Percentiles rank a stretch among this genome's conserved stretches.
Evolutionary conservation across 2,113 vertebrate species (phyloP).

Genomic region (Ornithorhynchus anatinus): DNA sequence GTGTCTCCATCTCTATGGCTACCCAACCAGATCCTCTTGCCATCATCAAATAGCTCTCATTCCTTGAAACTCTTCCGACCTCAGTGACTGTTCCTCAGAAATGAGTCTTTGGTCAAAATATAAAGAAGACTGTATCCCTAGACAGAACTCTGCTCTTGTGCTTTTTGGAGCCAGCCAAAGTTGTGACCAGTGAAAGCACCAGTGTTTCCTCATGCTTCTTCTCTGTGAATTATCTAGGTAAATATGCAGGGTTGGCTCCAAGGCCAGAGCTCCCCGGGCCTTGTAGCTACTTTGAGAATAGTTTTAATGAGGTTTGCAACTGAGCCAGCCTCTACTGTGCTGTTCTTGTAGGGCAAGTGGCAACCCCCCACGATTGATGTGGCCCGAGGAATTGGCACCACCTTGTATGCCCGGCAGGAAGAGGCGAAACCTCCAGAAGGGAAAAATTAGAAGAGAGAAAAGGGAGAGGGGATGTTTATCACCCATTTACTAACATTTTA

Average conservation of each 20-base stretch:
- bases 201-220: slow-evolving; percentile 51
- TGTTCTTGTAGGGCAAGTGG: slow-evolving; percentile 63
- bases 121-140: slow-evolving; percentile 36
- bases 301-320: slow-evolving; percentile 72
- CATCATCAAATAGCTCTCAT: slow-evolving; percentile 30
- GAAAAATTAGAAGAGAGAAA: slow-evolving; percentile 66
- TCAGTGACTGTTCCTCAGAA: slow-evolving; percentile 58
- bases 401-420: slow-evolving; percentile 55
- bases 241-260: slow-evolving; percentile 61
- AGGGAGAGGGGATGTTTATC: slow-evolving; percentile 73
- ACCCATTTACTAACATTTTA: slow-evolving; percentile 70
- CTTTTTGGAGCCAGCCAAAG: slow-evolving; percentile 63
- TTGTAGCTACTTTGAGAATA: slow-evolving; percentile 66
- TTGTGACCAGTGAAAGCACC: slow-evolving; percentile 57
- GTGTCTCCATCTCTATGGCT: neutral
- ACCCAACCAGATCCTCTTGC: neutral
- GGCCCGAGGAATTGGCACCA: slow-evolving; percentile 57
- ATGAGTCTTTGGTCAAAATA: slow-evolving; percentile 54
- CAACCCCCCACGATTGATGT: slow-evolving; percentile 67
- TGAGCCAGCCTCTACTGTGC: slow-evolving; percentile 64
- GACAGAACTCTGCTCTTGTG: slow-evolving; percentile 45
- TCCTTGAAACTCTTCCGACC: slow-evolving; percentile 55
- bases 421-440: slow-evolving; percentile 66
- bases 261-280: slow-evolving; percentile 57
- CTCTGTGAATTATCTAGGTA: slow-evolving; percentile 56